Conservation (phyloP, 2,888 invertebrate species). For the Linnaemya tessellans region DNA sequence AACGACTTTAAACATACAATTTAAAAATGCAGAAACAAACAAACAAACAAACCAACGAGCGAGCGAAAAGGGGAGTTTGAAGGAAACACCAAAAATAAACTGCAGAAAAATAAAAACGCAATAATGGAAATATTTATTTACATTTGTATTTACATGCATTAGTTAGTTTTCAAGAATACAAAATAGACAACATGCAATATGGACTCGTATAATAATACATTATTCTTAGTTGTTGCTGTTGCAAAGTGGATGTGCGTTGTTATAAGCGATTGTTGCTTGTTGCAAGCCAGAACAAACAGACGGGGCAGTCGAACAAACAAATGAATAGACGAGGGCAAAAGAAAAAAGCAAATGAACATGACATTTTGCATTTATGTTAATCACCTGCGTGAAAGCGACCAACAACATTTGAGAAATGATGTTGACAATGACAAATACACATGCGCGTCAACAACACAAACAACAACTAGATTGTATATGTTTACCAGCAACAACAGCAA, state of each 20-base stretch:
- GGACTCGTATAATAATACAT: conserved; percentile 34
- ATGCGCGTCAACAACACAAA: conserved; percentile 78
- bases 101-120: conserved; percentile 24
- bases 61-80: conserved; percentile 54
- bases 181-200: conserved; percentile 68
- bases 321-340: conserved; percentile 60
- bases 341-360: conserved; percentile 73
- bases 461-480: conserved; percentile 38
- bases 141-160: conserved; percentile 71
- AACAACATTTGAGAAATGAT: conserved; percentile 80
- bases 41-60: not conserved
- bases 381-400: conserved; percentile 82
- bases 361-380: conserved; percentile 82
- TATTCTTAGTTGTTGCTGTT: conserved; percentile 24
- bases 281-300: conserved; percentile 40
- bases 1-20: conserved; percentile 54
- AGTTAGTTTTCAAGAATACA: conserved; percentile 68
- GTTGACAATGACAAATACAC: conserved; percentile 83
- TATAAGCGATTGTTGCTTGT: conserved; percentile 25
- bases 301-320: conserved; percentile 26
- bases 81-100: conserved; percentile 38
- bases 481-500: conserved; percentile 69
- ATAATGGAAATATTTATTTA: conserved; percentile 68
- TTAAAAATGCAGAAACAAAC: conserved; percentile 37
- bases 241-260: conserved; percentile 33